Conservation (phyloP, 2,113 vertebrate species). For the Rhynchomys soricoides region DNA sequence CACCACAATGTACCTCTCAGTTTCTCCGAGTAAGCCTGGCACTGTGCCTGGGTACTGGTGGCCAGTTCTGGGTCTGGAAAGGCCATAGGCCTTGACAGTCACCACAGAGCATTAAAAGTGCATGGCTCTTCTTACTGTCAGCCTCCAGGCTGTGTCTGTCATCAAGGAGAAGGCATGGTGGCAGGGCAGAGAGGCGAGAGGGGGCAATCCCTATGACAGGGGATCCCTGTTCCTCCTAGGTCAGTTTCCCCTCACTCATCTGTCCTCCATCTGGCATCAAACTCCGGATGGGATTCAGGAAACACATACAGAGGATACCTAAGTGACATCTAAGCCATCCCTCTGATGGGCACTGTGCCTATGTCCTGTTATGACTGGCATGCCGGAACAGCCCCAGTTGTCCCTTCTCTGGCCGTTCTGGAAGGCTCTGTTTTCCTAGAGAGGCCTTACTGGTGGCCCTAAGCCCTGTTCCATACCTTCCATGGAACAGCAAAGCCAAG, state of each 20-base stretch:
- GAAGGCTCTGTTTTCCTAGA: conserved; percentile 21
- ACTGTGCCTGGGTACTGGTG: not conserved
- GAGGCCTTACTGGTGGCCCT: not conserved
- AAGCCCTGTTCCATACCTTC: not conserved
- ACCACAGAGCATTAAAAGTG: not conserved
- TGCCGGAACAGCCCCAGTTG: conserved; percentile 37
- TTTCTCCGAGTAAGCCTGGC: not conserved
- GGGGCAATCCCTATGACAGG: not conserved
- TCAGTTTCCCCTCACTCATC: not conserved
- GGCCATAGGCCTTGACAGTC: not conserved
- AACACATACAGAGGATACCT: conserved; percentile 36
- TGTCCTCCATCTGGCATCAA: not conserved
- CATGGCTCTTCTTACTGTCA: not conserved
- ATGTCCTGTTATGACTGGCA: conserved; percentile 48
- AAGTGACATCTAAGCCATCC: conserved; percentile 55
- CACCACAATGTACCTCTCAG: not conserved
- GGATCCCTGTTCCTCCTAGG: not conserved
- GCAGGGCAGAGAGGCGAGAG: not conserved
- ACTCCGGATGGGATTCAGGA: conserved; percentile 55
- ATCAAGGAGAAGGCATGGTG: not conserved
- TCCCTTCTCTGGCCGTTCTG: not conserved
- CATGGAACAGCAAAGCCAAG: not conserved
- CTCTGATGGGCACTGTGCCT: conserved; percentile 53
- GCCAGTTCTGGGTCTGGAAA: not conserved
- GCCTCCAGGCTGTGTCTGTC: not conserved